Evolutionary conservation across 2,888 invertebrate species (phyloP).

Genomic region (Arrhopalites spinosus): DNA sequence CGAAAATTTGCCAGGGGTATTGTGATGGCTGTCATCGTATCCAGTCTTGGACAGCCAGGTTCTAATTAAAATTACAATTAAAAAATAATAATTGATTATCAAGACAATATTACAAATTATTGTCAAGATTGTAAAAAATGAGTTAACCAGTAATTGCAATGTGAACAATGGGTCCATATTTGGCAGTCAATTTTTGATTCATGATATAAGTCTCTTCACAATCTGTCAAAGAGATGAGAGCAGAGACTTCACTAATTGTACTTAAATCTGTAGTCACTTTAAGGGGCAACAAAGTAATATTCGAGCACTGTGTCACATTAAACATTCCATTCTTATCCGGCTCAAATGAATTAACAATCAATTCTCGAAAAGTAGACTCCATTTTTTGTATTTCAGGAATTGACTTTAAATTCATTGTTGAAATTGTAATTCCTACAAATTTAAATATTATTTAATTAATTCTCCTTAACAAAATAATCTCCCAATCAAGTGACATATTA

Average conservation of each 20-base stretch:
- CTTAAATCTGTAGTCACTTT: constrained; percentile 10
- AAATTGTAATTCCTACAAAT: constrained; percentile 43
- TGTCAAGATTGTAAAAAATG: too few species aligned
- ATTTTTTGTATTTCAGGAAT: constrained; percentile 18
- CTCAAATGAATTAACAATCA: constrained; percentile 20
- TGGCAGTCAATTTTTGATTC: constrained; percentile 36
- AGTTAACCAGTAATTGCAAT: constrained; percentile 50
- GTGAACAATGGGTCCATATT: constrained; percentile 47
- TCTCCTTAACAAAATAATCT: too few species aligned
- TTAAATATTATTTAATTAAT: too few species aligned
- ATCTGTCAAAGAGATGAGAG: constrained; percentile 42
- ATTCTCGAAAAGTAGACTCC: constrained; percentile 26
- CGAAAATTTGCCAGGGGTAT: constrained; percentile 65
- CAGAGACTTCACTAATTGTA: constrained; percentile 39
- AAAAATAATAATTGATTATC: neutral
- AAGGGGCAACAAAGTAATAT: constrained; percentile 34
- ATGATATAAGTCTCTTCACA: constrained; percentile 46
- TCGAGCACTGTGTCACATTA: constrained; percentile 25
- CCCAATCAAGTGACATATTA: too few species aligned
- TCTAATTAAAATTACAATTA: constrained; percentile 61
- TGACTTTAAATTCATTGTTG: constrained; percentile 21
- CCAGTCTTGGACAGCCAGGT: constrained; percentile 77
- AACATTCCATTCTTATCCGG: neutral
- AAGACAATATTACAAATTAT: too few species aligned
- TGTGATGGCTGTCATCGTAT: constrained; percentile 70